phyloP scores from a whole-genome alignment of 2,113 vertebrate species.

The Mus pahari region DNA sequence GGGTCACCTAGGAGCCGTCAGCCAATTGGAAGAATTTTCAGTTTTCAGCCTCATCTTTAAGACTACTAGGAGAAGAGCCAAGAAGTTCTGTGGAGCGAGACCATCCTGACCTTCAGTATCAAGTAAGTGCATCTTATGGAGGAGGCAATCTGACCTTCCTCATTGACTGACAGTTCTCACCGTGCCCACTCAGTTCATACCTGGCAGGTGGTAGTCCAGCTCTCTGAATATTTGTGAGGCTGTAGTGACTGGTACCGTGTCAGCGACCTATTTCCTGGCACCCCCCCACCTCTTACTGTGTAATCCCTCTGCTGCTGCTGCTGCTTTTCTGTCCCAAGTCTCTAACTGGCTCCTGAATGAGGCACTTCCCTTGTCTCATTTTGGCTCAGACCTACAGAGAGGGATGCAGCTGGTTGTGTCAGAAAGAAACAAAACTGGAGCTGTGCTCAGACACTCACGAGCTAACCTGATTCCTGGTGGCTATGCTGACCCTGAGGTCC shows the following conservation, averaged over 20 bases:
- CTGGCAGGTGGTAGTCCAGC: not conserved
- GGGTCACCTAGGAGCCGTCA: not conserved
- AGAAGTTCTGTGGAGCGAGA: not conserved
- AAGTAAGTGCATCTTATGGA: not conserved
- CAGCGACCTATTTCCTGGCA: not conserved
- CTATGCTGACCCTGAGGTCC: not conserved
- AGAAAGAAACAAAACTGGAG: conserved; percentile 13
- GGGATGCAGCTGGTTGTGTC: not conserved
- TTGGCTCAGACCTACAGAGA: not conserved
- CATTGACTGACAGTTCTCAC: not conserved
- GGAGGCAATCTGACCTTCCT: not conserved
- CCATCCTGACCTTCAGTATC: not conserved
- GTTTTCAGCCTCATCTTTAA: not conserved
- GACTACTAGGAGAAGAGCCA: not conserved
- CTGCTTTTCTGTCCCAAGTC: not conserved
- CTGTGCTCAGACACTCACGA: not conserved
- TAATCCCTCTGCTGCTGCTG: not conserved
- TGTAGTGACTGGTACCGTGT: not conserved
- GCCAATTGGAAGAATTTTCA: not conserved
- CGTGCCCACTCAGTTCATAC: not conserved
- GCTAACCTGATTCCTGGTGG: not conserved
- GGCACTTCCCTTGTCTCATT: not conserved
- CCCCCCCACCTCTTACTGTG: not conserved
- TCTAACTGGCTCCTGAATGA: not conserved
- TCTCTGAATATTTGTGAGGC: not conserved